Conservation (phyloP, 2,888 invertebrate species). For the Caprella mutica region DNA sequence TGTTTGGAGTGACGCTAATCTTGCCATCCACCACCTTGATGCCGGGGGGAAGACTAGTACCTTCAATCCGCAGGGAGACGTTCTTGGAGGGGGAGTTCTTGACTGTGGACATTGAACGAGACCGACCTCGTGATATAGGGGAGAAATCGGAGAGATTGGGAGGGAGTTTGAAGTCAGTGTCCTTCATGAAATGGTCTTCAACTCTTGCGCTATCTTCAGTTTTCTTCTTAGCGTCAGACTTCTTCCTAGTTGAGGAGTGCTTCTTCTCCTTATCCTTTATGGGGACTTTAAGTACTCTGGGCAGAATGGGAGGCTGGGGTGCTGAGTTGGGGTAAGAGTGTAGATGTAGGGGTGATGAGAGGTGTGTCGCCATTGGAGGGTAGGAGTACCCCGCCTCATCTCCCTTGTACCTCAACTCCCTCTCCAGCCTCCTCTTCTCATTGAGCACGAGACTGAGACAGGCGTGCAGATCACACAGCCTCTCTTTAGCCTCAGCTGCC, state of each 20-base stretch:
- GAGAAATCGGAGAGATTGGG: not conserved
- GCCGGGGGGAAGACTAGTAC: not conserved
- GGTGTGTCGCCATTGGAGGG: constrained; percentile 8
- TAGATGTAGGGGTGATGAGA: not conserved
- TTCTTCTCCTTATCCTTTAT: constrained; percentile 18
- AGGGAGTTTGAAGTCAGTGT: not conserved
- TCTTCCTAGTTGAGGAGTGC: not conserved
- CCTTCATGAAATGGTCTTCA: not conserved
- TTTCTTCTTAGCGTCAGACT: too few species aligned
- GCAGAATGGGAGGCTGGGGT: constrained; percentile 14
- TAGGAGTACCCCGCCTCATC: constrained; percentile 46
- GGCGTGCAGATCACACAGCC: constrained; percentile 53
- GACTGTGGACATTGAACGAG: not conserved
- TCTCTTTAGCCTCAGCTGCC: constrained; percentile 53
- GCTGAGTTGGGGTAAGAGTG: not conserved
- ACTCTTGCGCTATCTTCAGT: not conserved
- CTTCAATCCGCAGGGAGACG: not conserved
- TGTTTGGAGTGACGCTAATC: constrained; percentile 28
- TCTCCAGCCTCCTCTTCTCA: constrained; percentile 50
- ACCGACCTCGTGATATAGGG: not conserved
- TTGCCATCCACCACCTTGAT: too few species aligned
- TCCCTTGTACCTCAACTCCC: constrained; percentile 38
- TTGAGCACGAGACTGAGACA: constrained; percentile 51
- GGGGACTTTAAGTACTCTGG: constrained; percentile 29
- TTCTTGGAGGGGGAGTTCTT: not conserved